Evolutionary conservation across 2,888 invertebrate genomes (phyloP), one percentile per base, ranked within the genome.

Genomic region (Agrochola circellaris): DNA sequence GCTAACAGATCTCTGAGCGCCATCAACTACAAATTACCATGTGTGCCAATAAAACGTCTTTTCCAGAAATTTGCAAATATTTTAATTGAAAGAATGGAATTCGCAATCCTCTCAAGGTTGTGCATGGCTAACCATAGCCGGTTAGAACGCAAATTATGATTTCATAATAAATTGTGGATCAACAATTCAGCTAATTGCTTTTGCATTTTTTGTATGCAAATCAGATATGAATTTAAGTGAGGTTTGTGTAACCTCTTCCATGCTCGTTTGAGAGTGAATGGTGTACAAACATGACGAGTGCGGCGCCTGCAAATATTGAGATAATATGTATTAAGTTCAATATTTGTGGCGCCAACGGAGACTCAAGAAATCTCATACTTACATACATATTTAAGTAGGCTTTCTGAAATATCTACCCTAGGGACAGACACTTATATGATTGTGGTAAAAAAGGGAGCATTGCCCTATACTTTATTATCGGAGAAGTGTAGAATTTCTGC

Each of bases 31-130:
- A 79, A 78, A 87, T 81, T 68, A 77, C 77, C 56, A 48, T 88
- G 74, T 84, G 75, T 81, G 69, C 77, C 69, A 88, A 89, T 80
- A 79, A 76, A 79, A 68, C 77, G 17, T 66, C 76, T 79, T 86
- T 80, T 77, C 60, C 54, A 79, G 69, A 84, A 81, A 67, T 45
- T 74, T 79, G 72, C 67, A 48, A 85, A 79, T 78, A 74, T 83
- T 82, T 85, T 81, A 87, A 83, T 87, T 82, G 71, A 80, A 77
- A 83, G 56, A 75, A 68, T 81, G 68, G 68, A 81, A 83, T 88
- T 79, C 61, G 78, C 82, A 88, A 89, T 82, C 48, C 48, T 56
- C 67, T 77, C 88, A 88, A 85, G 89, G 88, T 79, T 81, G 75
- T 30, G 34, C 79, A 88, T 88, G 89, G 77, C 62, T 80, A 73